Evolutionary conservation across 1,140 invertebrate species (phyloP).

Genomic region (Pinna nobilis): DNA sequence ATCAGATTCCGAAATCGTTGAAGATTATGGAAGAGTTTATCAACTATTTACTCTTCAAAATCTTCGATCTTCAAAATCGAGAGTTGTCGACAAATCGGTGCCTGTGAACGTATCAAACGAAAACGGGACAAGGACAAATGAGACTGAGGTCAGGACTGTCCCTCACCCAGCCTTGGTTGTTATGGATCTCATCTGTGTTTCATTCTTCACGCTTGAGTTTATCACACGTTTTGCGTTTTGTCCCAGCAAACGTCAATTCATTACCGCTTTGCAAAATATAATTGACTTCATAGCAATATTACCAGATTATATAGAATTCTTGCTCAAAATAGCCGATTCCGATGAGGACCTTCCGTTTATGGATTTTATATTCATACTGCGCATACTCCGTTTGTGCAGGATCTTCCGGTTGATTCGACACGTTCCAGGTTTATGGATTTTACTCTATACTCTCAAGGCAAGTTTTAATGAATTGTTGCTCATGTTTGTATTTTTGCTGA

Average conservation of each 20-base stretch:
- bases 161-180: conserved; percentile 64
- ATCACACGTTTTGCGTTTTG: conserved; percentile 64
- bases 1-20: conserved; percentile 38
- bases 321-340: conserved; percentile 59
- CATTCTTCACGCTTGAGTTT: conserved; percentile 71
- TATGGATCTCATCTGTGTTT: conserved; percentile 66
- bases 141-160: conserved; percentile 22
- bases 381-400: conserved; percentile 98
- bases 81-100: neutral
- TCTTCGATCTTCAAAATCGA: conserved; percentile 2
- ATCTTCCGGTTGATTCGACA: conserved; percentile 99
- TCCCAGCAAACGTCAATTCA: conserved; percentile 67
- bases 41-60: conserved; percentile 56
- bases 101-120: neutral
- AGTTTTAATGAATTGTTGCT: conserved; percentile 99
- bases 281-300: conserved; percentile 70
- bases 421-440: conserved; percentile 97
- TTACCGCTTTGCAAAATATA: conserved; percentile 67
- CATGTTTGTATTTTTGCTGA: conserved; percentile 77
- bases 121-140: neutral
- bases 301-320: conserved; percentile 65
- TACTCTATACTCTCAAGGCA: conserved; percentile 98
- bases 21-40: conserved; percentile 52
- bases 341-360: conserved; percentile 58
- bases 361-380: conserved; percentile 84